These are phyloP conservation scores for Myopa testacea DNA, from an alignment of 2,888 invertebrate species.

Conservation along the genomic window DNA sequence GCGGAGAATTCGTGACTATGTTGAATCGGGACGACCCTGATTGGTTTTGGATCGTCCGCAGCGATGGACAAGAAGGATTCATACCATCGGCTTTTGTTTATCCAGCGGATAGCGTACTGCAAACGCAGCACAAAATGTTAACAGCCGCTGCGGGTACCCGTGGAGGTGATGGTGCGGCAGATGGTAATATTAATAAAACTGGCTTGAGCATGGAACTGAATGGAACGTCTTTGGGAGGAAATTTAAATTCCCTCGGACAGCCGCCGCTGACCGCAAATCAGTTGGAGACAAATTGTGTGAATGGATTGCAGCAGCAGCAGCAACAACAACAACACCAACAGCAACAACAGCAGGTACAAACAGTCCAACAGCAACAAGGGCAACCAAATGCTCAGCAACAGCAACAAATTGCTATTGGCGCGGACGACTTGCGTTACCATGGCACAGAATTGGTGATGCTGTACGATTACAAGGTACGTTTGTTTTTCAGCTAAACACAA, in stretches of 20 bases:
- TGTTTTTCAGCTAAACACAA: constrained; percentile 5
- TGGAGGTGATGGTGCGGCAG: constrained; percentile 1
- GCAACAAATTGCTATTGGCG: constrained; percentile 61
- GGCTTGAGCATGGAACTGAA: constrained; percentile 31
- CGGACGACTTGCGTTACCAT: constrained; percentile 81
- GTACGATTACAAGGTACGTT: constrained; percentile 87
- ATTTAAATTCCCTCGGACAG: constrained; percentile 50
- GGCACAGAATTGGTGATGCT: constrained; percentile 94
- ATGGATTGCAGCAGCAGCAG: constrained; percentile 41
- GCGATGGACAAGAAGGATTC: constrained; percentile 94
- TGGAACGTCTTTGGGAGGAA: constrained; percentile 43
- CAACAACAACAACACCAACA: constrained; percentile 39
- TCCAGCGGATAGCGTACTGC: constrained; percentile 84
- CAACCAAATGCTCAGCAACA: constrained; percentile 47
- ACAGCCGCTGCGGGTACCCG: background rate
- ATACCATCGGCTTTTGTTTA: constrained; percentile 95
- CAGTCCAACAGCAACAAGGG: constrained; percentile 51
- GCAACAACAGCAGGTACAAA: constrained; percentile 50
- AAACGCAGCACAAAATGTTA: constrained; percentile 59
- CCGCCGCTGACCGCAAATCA: constrained; percentile 38
- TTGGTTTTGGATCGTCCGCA: constrained; percentile 96
- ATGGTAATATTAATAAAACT: constrained; percentile 23
- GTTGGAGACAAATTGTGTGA: constrained; percentile 39
- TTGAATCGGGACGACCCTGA: constrained; percentile 94
- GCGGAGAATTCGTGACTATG: constrained; percentile 96